A percentile compares a stretch with the other conserved stretches of the same genome.
phyloP scores from a whole-genome alignment of 1,140 invertebrate species.

The Micrasema longulum region DNA sequence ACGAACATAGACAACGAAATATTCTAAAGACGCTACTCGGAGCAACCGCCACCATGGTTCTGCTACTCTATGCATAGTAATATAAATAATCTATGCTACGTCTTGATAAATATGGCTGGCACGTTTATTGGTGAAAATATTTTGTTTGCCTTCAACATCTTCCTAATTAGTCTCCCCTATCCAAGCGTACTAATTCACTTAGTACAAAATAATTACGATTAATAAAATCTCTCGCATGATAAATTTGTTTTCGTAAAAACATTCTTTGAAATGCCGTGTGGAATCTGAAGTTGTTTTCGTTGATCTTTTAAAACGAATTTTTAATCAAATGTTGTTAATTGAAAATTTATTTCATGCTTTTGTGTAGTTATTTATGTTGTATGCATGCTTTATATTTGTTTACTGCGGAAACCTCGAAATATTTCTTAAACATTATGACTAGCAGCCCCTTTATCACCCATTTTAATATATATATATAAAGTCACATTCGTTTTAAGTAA shows the following conservation, averaged over 20 bases:
- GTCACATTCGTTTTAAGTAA: no score
- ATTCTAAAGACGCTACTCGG: no score
- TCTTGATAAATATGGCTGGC: slow-evolving; percentile 41
- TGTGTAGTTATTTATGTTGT: no score
- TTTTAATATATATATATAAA: no score
- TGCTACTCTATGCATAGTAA: slow-evolving; percentile 34
- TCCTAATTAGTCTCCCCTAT: slow-evolving; percentile 33
- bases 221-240: slow-evolving; percentile 38
- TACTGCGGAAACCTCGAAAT: no score
- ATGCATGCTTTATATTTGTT: no score
- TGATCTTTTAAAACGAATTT: no score
- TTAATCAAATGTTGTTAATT: no score
- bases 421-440: no score
- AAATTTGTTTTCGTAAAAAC: slow-evolving; percentile 32
- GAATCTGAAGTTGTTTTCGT: not conserved
- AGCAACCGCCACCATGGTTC: not conserved
- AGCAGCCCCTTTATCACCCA: no score
- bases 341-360: no score
- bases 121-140: slow-evolving; percentile 45
- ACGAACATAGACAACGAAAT: no score
- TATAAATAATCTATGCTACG: slow-evolving; percentile 39
- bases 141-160: slow-evolving; percentile 42
- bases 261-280: not conserved
- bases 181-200: slow-evolving; percentile 32
- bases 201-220: slow-evolving; percentile 38